Evolutionary conservation across 2,113 vertebrate genomes (phyloP), one percentile per base, ranked within the genome.

Genomic region (Xenotilapia longispinis): DNA sequence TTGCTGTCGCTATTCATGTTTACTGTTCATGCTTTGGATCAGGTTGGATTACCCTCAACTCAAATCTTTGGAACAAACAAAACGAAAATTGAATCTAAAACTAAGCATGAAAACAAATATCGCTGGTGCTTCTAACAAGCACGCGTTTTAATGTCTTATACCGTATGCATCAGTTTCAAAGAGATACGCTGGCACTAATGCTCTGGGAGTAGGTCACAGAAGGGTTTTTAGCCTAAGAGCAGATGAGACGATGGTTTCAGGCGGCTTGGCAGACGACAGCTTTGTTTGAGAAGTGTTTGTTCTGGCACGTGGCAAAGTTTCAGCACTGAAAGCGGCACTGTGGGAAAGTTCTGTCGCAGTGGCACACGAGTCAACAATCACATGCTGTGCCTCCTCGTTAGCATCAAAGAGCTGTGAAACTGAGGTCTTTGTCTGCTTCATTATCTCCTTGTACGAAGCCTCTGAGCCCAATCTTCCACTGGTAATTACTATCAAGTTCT

Each of bases 401-500:
- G 81, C 86, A 78, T 84, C 87, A 87, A 83, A 91, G 80, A 84
- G 73, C 78, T n/a, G 84, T 17, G 86, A 83, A 87, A 57, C 36
- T 13, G 40, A 58, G 79, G 75, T 53, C 70, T 83, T 88, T 84
- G 80, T 86, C 84, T 26, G 79, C 89, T 85, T 92, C 89, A 84
- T 93, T 92, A 94, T 85, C 91, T 86, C 84, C 31, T 45, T n/a
- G 82, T 84, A 26, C 10, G 17, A 82, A 84, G 84, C 81, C 63
- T 84, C 81, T 38, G 40, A 91, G 89, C 54, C 53, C 88, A 73
- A 47, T 70, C 87, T 82, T 88, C 81, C 60, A 3, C 88, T 54
- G 78, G 79, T 82, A 90, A 93, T 93, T 88, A 91, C 81, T 33
- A 79, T 80, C 78, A 73, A 85, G 84, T 80, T 57, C 83, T 90